Conservation (phyloP, 2,888 invertebrate species). For the Parthenolecanium corni region DNA sequence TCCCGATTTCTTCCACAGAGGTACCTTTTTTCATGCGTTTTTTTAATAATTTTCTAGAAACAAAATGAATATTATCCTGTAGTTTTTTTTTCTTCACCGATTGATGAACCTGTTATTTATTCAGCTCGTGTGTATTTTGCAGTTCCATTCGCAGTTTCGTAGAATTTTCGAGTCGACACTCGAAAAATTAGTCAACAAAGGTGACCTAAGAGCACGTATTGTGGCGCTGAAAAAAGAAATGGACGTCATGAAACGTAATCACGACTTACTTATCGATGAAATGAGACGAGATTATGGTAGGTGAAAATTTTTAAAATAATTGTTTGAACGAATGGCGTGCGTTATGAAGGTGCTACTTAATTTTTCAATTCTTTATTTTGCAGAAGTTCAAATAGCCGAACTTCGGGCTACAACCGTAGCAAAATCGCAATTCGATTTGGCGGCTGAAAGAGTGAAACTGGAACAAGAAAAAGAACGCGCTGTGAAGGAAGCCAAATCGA, state of each 20-base stretch:
- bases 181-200: conserved; percentile 48
- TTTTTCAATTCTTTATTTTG: conserved; percentile 29
- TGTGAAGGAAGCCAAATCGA: conserved; percentile 67
- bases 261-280: conserved; percentile 61
- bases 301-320: no score
- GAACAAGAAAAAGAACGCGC: conserved; percentile 59
- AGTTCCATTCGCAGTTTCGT: conserved; percentile 43
- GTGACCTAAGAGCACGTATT: conserved; percentile 47
- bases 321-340: no score
- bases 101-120: no score
- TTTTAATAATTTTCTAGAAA: no score
- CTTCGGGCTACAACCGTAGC: conserved; percentile 57
- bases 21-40: no score
- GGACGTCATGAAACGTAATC: conserved; percentile 57
- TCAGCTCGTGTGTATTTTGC: background rate
- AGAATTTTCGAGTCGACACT: conserved; percentile 55
- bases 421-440: conserved; percentile 53
- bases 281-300: conserved; percentile 58
- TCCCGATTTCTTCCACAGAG: no score
- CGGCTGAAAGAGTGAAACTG: conserved; percentile 52
- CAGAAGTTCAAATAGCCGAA: conserved; percentile 57
- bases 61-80: no score
- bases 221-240: conserved; percentile 53
- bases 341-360: no score
- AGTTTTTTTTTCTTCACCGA: no score